These are phyloP conservation scores for Nomia melanderi DNA, from an alignment of 1,140 invertebrate genomes.

Conservation along the genomic window DNA sequence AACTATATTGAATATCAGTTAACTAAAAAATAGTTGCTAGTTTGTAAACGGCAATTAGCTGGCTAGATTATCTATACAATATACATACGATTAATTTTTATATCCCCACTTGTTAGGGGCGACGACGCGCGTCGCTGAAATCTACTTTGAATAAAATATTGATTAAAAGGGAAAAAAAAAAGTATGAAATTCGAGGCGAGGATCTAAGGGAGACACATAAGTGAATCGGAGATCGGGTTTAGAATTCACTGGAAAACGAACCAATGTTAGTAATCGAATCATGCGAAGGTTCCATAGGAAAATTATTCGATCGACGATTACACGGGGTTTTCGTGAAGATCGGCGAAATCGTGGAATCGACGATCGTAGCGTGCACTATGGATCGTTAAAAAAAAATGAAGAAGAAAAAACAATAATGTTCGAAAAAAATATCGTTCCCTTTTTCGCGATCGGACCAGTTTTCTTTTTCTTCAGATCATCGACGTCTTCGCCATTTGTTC, in stretches of 20 bases:
- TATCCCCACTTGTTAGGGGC: slow-evolving; percentile 72
- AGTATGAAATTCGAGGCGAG: no score
- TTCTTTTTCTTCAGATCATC: slow-evolving; percentile 3
- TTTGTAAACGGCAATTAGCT: slow-evolving; percentile 72
- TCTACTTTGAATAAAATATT: slow-evolving; percentile 56
- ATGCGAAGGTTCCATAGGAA: no score
- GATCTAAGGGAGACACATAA: not conserved
- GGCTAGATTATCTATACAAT: slow-evolving; percentile 70
- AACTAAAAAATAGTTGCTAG: slow-evolving; percentile 70
- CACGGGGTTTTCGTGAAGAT: slow-evolving; percentile 28
- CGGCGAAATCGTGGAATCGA: not conserved
- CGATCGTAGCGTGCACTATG: slow-evolving; percentile 26
- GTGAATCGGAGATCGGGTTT: slow-evolving; percentile 35
- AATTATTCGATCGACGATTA: slow-evolving; percentile 29
- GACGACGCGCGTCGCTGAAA: slow-evolving; percentile 47
- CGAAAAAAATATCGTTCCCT: no score
- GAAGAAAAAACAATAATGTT: no score
- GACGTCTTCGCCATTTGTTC: no score
- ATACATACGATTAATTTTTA: slow-evolving; percentile 73
- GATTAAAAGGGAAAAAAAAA: not conserved
- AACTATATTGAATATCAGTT: slow-evolving; percentile 73
- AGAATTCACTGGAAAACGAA: slow-evolving; percentile 34
- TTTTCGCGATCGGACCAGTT: not conserved
- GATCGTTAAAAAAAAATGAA: not conserved
- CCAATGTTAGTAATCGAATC: no score